Conservation (phyloP, 2,797 vertebrate genomes). For the Lerista edwardsae region DNA sequence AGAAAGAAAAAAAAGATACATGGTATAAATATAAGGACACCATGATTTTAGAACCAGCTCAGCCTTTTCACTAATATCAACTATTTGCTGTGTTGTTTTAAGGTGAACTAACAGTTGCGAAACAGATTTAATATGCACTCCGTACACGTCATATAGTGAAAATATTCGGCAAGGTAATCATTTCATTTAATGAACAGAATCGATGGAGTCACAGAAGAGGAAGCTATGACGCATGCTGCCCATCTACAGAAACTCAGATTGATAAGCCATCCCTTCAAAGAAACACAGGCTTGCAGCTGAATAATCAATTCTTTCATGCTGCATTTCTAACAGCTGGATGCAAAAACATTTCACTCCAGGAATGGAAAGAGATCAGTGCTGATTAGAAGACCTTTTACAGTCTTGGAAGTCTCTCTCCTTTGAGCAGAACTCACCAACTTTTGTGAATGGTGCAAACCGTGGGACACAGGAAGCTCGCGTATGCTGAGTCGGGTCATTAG, state of each 20-base stretch:
- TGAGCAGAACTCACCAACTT: no score
- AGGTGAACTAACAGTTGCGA: neutral
- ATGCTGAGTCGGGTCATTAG: no score
- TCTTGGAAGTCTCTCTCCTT: no score
- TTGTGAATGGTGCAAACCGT: no score
- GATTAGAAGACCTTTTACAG: no score
- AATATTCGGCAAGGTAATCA: neutral
- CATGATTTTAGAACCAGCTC: neutral
- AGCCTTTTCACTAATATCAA: fast-evolving
- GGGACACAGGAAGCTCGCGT: no score
- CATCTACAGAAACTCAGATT: neutral
- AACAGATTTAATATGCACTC: neutral
- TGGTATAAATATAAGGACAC: neutral
- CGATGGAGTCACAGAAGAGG: neutral
- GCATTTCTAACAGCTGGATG: no score
- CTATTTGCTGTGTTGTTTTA: neutral
- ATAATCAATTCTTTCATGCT: neutral
- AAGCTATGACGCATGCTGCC: neutral
- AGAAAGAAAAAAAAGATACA: no score
- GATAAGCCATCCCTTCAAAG: neutral
- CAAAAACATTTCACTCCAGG: no score
- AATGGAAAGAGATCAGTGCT: no score
- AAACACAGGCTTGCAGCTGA: neutral
- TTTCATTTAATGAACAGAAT: neutral
- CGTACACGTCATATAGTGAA: neutral